These are phyloP conservation scores for Molanna angustata DNA, from an alignment of 2,888 invertebrate species.

Conservation along the genomic window DNA sequence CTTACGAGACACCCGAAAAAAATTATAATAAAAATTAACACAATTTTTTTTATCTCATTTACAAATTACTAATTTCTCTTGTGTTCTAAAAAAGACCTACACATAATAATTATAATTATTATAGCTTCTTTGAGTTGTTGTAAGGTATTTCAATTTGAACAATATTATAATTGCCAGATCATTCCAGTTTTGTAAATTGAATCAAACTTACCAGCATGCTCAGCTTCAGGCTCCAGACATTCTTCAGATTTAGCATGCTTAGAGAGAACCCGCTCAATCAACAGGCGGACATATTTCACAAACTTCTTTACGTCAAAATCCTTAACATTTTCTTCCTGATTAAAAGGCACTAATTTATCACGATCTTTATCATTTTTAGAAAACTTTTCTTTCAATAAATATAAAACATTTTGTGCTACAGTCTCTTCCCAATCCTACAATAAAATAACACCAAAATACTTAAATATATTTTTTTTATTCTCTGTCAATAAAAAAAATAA, in stretches of 20 bases:
- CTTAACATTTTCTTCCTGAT: constrained; percentile 15
- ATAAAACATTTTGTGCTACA: constrained; percentile 10
- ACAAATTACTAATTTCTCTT: too few species aligned
- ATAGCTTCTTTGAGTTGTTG: too few species aligned
- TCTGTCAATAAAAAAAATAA: too few species aligned
- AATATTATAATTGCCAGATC: too few species aligned
- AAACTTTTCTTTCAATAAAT: constrained; percentile 24
- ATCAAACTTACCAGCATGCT: too few species aligned
- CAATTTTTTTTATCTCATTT: too few species aligned
- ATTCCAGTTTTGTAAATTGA: too few species aligned
- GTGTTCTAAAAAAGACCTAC: too few species aligned
- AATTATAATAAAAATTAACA: too few species aligned
- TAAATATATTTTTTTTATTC: constrained; percentile 1
- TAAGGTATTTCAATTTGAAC: too few species aligned
- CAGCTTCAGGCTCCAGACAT: background rate
- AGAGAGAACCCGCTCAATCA: constrained; percentile 22
- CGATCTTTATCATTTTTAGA: constrained; percentile 28
- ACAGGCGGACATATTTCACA: constrained; percentile 24
- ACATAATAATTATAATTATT: too few species aligned
- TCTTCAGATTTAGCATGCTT: constrained; percentile 17
- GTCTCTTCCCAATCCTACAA: constrained; percentile 31
- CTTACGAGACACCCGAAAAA: too few species aligned
- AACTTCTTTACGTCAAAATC: constrained; percentile 24
- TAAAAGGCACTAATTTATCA: constrained; percentile 26
- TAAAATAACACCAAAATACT: background rate